Base-by-base conservation (phyloP, 2,888 invertebrate species). In the Apotomis betuletana region DNA sequence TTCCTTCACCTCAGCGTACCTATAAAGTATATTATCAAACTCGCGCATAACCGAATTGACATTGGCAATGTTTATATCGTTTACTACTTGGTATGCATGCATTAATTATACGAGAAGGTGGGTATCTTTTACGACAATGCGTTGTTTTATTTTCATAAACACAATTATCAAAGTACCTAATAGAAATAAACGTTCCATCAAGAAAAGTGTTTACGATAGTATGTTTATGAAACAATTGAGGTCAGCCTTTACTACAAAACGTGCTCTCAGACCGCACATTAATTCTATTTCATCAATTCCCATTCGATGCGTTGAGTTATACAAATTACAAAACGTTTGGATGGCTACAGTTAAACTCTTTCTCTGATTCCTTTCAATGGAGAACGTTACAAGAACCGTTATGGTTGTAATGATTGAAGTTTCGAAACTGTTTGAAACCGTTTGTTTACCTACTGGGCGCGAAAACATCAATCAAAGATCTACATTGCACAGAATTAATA, bases 281-380 rank as follows among this genome's bases (percentile, higher is more conserved):
- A 46, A 60, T 27, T 67, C 49, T 27, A 67, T 70, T 70, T 54
- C 65, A 70, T 70, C 54, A 61, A 65, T 60, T 54, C 54, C 65
- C 70, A 67, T 70, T 70, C 70, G 70, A 70, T 67, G 70, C 65
- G 65, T 49, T 38, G 60, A 36, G 55, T 67, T 70, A 70, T 61
- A 46, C 65, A 54, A 57, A 55, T 70, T 70, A 61, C 70, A 65
- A 70, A 70, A 70, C 70, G 13, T 60, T 70, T 55, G 49, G 61
- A 67, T 65, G 55, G 55, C 62, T 51, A 52, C 61, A 55, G 68
- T 55, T 46, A 57, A 44, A 62, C 46, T 65, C 46, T n/a, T 55
- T 55, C 36, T 57, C 55, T 46, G 6, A 63, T 69, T 69, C 49
- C 12, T 15, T 49, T 57, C 38, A 57, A 49, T 15, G 58, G 59